Percentiles rank a stretch among this genome's conserved stretches.
phyloP scores from a whole-genome alignment of 1,140 invertebrate genomes.

The Ptiloglossa arizonensis region DNA sequence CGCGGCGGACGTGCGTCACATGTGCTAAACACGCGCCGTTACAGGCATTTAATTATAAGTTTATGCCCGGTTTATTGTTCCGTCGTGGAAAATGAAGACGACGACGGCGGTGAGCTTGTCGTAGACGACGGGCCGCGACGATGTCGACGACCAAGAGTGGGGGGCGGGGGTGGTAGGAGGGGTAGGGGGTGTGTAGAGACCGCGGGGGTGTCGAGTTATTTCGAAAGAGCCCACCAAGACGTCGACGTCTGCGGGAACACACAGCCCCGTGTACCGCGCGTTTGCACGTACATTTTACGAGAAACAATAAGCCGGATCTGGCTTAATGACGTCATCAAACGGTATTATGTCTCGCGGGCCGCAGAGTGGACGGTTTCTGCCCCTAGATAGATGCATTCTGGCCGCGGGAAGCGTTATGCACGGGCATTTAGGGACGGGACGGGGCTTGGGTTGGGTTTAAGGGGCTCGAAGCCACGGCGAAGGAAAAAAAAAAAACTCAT shows the following conservation, averaged over 20 bases:
- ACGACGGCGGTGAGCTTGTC: neutral
- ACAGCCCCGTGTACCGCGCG: constrained; percentile 6
- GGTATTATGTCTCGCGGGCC: constrained; percentile 60
- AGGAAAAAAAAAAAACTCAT: neutral
- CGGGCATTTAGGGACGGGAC: constrained; percentile 23
- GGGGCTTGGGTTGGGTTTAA: constrained; percentile 5
- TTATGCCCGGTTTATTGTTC: constrained; percentile 63
- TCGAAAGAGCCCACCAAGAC: constrained; percentile 15
- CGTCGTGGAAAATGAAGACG: constrained; percentile 42
- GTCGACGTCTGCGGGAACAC: constrained; percentile 1
- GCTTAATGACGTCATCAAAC: constrained; percentile 73
- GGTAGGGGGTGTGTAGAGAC: neutral
- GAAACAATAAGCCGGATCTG: constrained; percentile 71
- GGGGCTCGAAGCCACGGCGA: neutral
- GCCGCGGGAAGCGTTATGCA: constrained; percentile 1
- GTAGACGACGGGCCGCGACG: constrained; percentile 1
- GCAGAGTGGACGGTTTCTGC: constrained; percentile 52
- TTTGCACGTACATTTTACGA: constrained; percentile 67
- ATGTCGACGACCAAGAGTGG: constrained; percentile 5
- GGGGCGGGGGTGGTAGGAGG: neutral
- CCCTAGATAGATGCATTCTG: constrained; percentile 48
- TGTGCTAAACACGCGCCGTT: constrained; percentile 53
- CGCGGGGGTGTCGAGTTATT: constrained; percentile 25
- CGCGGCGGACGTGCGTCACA: constrained; percentile 21
- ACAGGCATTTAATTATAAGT: constrained; percentile 70